Percentiles rank a stretch among this genome's conserved stretches.
These are phyloP conservation scores for Lepidocyrtoides sp. DNA, from an alignment of 2,888 invertebrate species.

Conservation along the genomic window DNA sequence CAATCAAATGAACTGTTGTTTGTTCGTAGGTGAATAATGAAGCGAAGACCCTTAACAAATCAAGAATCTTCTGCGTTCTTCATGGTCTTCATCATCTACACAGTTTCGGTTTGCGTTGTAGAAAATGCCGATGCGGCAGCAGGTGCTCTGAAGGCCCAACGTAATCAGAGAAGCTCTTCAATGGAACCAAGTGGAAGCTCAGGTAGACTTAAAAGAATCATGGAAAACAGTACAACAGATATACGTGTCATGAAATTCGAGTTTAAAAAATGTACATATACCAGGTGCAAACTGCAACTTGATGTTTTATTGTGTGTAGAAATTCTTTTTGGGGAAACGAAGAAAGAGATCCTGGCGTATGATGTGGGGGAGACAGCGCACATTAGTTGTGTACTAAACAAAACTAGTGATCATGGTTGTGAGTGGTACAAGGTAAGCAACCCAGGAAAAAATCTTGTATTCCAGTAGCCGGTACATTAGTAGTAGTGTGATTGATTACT, in stretches of 20 bases:
- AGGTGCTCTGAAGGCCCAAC: slow-evolving; percentile 13
- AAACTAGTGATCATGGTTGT: slow-evolving; percentile 66
- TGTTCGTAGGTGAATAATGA: slow-evolving; percentile 74
- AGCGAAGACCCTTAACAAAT: slow-evolving; percentile 60
- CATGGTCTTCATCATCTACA: slow-evolving; percentile 35
- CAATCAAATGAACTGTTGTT: not conserved
- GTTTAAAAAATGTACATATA: too few species aligned
- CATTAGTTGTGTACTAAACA: slow-evolving; percentile 78
- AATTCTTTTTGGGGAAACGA: slow-evolving; percentile 35
- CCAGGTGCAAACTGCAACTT: not conserved
- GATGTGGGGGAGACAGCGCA: slow-evolving; percentile 81
- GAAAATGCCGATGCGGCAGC: slow-evolving; percentile 45
- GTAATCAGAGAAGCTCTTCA: slow-evolving; percentile 39
- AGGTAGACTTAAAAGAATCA: slow-evolving; percentile 14
- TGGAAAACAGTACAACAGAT: not conserved
- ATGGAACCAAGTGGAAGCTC: slow-evolving; percentile 37
- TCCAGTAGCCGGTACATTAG: too few species aligned
- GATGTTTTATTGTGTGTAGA: slow-evolving; percentile 3
- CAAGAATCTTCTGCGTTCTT: slow-evolving; percentile 52
- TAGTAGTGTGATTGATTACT: too few species aligned
- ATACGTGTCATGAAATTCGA: too few species aligned
- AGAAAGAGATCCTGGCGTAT: slow-evolving; percentile 53
- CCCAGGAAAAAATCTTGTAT: too few species aligned
- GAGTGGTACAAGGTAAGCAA: slow-evolving; percentile 84
- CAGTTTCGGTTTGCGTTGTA: not conserved